phyloP scores from a whole-genome alignment of 2,797 vertebrate genomes.

The Cossypha niveicapilla region DNA sequence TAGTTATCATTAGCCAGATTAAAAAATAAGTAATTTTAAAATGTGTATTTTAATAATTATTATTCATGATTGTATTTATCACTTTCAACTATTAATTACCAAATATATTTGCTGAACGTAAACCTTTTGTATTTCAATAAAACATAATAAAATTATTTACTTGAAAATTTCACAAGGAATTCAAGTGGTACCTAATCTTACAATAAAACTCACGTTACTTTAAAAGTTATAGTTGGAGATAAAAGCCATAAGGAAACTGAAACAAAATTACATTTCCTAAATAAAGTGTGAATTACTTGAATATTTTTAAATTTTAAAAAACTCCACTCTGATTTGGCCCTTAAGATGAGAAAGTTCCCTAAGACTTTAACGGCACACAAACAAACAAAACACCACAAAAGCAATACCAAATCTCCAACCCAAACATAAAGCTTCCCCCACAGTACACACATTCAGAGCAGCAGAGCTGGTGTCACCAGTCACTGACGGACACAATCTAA shows the following conservation, averaged over 20 bases:
- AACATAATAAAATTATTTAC: slow-evolving; percentile 53
- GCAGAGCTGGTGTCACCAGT: background rate
- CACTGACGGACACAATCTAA: background rate
- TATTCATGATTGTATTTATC: slow-evolving; percentile 44
- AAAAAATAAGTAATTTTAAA: slow-evolving; percentile 21
- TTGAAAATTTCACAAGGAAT: background rate
- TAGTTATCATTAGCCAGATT: background rate
- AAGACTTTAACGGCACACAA: background rate
- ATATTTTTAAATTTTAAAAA: background rate
- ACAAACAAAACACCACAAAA: background rate
- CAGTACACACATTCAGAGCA: background rate
- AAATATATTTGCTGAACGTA: slow-evolving; percentile 57
- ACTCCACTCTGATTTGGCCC: background rate
- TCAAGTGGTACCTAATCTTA: background rate
- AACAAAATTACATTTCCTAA: background rate
- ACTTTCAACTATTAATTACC: slow-evolving; percentile 46
- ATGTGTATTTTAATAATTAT: slow-evolving; percentile 38
- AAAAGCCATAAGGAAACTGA: background rate
- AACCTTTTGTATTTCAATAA: slow-evolving; percentile 70
- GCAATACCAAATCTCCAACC: background rate
- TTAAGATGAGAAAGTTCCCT: background rate
- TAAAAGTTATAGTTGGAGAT: background rate
- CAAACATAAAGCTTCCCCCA: background rate
- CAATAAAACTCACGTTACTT: background rate
- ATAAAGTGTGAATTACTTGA: background rate